Conservation (phyloP, 2,888 invertebrate genomes). For the Philereme vetulata region DNA sequence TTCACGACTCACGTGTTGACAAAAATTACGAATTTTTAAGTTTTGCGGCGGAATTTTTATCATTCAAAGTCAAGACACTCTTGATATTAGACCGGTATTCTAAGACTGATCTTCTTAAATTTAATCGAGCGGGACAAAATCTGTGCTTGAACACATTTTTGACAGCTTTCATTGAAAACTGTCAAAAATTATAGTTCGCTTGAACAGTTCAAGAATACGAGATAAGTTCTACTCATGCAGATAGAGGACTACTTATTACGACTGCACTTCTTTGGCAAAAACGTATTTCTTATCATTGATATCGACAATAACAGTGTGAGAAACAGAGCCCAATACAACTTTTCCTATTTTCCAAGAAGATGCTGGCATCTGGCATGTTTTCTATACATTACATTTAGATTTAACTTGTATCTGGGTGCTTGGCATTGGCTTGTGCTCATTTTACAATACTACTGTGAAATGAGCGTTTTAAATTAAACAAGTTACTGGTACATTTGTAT, state of each 20-base stretch:
- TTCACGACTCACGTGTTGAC: slow-evolving; percentile 24
- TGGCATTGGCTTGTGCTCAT: slow-evolving; percentile 24
- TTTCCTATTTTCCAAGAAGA: slow-evolving; percentile 3
- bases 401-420: slow-evolving; percentile 17
- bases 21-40: slow-evolving; percentile 8
- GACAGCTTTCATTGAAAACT: too few species aligned
- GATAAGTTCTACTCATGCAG: too few species aligned
- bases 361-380: slow-evolving; percentile 3
- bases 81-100: too few species aligned
- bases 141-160: too few species aligned
- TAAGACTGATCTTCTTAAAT: too few species aligned
- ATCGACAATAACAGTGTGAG: background rate
- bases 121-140: too few species aligned
- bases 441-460: slow-evolving; percentile 41
- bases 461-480: slow-evolving; percentile 26
- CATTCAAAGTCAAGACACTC: too few species aligned
- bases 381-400: slow-evolving; percentile 12
- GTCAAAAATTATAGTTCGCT: too few species aligned
- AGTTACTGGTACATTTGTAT: slow-evolving; percentile 41
- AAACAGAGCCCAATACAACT: background rate
- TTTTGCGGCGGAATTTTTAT: too few species aligned
- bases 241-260: too few species aligned
- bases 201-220: too few species aligned
- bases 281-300: slow-evolving; percentile 6
- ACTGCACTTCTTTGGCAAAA: slow-evolving; percentile 1